Evolutionary conservation across 2,888 invertebrate species (phyloP).

Genomic region (Gastrophysa polygoni): DNA sequence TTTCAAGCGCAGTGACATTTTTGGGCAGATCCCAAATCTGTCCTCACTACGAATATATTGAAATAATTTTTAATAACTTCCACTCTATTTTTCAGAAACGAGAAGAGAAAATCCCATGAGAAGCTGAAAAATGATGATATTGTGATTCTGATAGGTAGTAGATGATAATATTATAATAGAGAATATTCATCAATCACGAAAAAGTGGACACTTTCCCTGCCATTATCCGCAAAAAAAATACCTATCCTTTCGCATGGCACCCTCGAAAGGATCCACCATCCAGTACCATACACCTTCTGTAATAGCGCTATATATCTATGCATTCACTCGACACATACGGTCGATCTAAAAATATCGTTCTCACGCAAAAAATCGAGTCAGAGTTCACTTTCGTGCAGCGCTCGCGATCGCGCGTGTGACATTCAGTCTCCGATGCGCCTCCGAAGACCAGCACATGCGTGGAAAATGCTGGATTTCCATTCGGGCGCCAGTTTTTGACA

Average conservation of each 20-base stretch:
- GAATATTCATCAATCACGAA: too few species aligned
- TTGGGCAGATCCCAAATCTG: too few species aligned
- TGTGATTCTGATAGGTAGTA: too few species aligned
- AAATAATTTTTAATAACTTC: too few species aligned
- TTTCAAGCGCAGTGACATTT: too few species aligned
- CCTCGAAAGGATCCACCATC: constrained; percentile 15
- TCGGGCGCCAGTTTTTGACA: constrained; percentile 4
- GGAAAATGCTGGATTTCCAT: constrained; percentile 32
- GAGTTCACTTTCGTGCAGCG: constrained; percentile 37
- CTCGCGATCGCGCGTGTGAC: constrained; percentile 31
- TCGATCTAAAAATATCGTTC: constrained; percentile 32
- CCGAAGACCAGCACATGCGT: constrained; percentile 36
- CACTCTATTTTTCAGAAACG: too few species aligned
- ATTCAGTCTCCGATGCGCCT: constrained; percentile 44
- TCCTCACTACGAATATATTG: too few species aligned
- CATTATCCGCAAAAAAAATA: too few species aligned
- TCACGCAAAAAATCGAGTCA: constrained; percentile 42
- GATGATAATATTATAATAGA: too few species aligned
- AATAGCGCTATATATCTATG: constrained; percentile 22
- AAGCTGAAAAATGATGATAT: too few species aligned
- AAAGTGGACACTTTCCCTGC: too few species aligned
- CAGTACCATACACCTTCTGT: constrained; percentile 30
- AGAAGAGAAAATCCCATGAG: too few species aligned
- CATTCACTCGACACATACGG: constrained; percentile 21
- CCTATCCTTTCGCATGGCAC: neutral